Conservation (phyloP, 1,140 invertebrate genomes). For the Megathymus violae region DNA sequence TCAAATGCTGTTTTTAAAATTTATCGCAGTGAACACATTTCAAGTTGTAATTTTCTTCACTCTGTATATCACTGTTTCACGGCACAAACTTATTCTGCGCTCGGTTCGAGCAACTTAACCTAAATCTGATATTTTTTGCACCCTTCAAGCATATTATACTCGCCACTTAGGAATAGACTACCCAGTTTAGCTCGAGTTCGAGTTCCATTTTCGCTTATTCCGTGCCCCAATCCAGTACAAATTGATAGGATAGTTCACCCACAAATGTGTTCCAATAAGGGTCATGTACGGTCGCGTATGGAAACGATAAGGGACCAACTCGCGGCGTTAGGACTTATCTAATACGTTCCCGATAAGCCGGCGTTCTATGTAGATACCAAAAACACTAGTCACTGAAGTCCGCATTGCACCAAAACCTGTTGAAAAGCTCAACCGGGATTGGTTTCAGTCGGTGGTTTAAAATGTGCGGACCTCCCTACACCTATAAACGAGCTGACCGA, state of each 20-base stretch:
- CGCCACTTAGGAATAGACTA: not conserved
- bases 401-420: constrained; percentile 28
- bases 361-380: constrained; percentile 6
- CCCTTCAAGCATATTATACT: not conserved
- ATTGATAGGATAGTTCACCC: constrained; percentile 23
- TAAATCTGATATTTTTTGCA: constrained; percentile 6
- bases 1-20: not conserved
- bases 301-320: constrained; percentile 30
- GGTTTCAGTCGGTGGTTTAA: constrained; percentile 12
- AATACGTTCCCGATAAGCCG: constrained; percentile 20
- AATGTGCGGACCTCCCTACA: constrained; percentile 25
- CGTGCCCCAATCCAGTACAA: constrained; percentile 27
- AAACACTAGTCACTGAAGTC: constrained; percentile 19
- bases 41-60: not conserved
- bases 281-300: constrained; percentile 40
- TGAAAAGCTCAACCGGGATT: constrained; percentile 22
- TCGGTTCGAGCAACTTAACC: constrained; percentile 6
- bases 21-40: too few species aligned
- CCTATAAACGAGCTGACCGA: constrained; percentile 12
- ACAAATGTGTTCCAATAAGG: constrained; percentile 36
- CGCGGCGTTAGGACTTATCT: constrained; percentile 21
- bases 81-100: not conserved
- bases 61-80: not conserved
- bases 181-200: constrained; percentile 5
- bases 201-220: constrained; percentile 24